A percentile compares a stretch with the other conserved stretches of the same genome.
These are phyloP conservation scores for Oophaga pumilio DNA, from an alignment of 2,113 vertebrate species.

Conservation along the genomic window DNA sequence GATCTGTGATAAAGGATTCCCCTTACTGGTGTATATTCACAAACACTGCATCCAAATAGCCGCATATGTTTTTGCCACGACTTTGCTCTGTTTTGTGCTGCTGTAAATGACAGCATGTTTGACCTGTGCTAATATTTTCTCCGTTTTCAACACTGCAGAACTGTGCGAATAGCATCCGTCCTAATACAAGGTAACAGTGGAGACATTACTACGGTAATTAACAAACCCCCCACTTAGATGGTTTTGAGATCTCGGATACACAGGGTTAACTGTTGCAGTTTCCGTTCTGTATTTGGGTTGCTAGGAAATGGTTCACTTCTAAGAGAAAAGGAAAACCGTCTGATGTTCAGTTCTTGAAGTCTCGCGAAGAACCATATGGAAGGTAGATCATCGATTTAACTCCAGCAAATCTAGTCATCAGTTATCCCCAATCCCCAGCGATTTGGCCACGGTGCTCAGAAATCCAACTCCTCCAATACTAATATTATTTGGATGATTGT, in stretches of 20 bases:
- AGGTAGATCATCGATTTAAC: neutral
- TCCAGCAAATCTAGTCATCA: neutral
- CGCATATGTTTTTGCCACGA: too few species aligned
- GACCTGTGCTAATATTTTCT: too few species aligned
- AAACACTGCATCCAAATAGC: too few species aligned
- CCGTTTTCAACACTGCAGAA: too few species aligned
- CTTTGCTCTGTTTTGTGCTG: too few species aligned
- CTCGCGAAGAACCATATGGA: constrained; percentile 7
- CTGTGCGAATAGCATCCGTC: neutral
- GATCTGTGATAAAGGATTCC: too few species aligned
- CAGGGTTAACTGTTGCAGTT: neutral
- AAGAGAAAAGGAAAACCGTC: neutral
- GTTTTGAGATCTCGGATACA: neutral
- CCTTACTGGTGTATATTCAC: too few species aligned
- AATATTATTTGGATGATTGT: neutral
- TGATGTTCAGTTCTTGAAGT: constrained; percentile 8
- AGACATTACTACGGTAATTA: neutral
- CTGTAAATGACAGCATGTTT: too few species aligned
- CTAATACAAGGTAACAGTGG: neutral
- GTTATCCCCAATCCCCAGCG: neutral
- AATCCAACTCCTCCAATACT: neutral
- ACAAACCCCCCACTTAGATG: neutral
- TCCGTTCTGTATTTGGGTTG: neutral
- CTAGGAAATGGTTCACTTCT: neutral
- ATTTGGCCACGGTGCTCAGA: neutral